phyloP scores from a whole-genome alignment of 2,888 invertebrate genomes.

The Euproctis similis region DNA sequence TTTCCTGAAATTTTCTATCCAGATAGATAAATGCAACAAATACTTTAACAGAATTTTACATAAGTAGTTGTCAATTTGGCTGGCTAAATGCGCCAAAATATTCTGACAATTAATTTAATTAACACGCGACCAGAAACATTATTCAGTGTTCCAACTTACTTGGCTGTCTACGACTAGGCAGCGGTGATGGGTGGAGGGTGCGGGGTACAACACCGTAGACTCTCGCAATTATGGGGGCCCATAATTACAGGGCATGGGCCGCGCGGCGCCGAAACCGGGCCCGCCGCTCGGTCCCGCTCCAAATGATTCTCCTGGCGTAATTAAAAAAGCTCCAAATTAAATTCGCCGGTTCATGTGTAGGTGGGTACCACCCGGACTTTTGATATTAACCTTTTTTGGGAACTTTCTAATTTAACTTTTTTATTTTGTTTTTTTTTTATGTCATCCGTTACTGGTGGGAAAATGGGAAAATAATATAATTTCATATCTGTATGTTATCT shows the following conservation, averaged over 20 bases:
- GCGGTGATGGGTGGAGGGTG: slow-evolving; percentile 36
- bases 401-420: slow-evolving; percentile 72
- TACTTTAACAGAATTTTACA: too few species aligned
- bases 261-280: slow-evolving; percentile 69
- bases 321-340: slow-evolving; percentile 76
- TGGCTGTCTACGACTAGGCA: slow-evolving; percentile 43
- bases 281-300: slow-evolving; percentile 37
- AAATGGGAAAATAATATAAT: slow-evolving; percentile 32
- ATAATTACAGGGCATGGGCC: slow-evolving; percentile 72
- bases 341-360: slow-evolving; percentile 74
- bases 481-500: too few species aligned
- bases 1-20: too few species aligned
- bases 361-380: slow-evolving; percentile 64
- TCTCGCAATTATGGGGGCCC: slow-evolving; percentile 70
- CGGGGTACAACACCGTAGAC: slow-evolving; percentile 50
- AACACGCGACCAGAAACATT: slow-evolving; percentile 14
- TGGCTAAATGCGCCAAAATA: too few species aligned
- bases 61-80: too few species aligned
- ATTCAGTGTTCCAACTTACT: slow-evolving; percentile 42
- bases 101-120: too few species aligned
- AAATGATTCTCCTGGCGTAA: slow-evolving; percentile 67
- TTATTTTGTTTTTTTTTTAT: too few species aligned
- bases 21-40: too few species aligned
- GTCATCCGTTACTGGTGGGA: slow-evolving; percentile 40
- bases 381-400: slow-evolving; percentile 73